These are phyloP conservation scores for Sebastes steindachneri DNA, from an alignment of 2,797 vertebrate species.

Conservation along the genomic window DNA sequence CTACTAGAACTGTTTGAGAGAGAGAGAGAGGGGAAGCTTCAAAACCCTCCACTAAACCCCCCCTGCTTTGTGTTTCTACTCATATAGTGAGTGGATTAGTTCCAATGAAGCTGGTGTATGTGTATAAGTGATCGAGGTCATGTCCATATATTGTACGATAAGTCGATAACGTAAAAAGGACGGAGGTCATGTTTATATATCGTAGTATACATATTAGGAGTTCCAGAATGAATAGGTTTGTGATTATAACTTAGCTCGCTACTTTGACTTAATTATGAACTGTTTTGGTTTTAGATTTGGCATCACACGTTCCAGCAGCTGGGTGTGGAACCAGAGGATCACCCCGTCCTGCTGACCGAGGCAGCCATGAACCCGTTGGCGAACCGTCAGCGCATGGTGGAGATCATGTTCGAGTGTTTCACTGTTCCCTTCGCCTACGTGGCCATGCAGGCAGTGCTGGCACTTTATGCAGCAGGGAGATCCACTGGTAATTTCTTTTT, in stretches of 20 bases:
- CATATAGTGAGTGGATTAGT: neutral
- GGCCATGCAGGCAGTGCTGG: slow-evolving; percentile 84
- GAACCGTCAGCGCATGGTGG: slow-evolving; percentile 78
- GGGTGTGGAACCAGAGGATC: slow-evolving; percentile 75
- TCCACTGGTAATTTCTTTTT: slow-evolving; percentile 70
- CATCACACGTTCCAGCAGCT: slow-evolving; percentile 81
- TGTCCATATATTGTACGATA: no score
- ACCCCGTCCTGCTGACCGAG: slow-evolving; percentile 83
- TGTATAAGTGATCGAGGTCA: no score
- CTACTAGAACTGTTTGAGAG: neutral
- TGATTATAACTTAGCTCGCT: neutral
- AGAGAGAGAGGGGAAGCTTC: neutral
- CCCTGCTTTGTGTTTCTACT: neutral
- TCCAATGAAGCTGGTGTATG: neutral
- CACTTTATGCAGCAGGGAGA: slow-evolving; percentile 79
- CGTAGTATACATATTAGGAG: neutral
- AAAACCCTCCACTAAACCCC: neutral
- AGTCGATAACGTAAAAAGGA: neutral
- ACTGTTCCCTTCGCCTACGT: slow-evolving; percentile 77
- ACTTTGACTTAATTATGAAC: rapidly evolving
- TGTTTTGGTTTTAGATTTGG: slow-evolving; percentile 78
- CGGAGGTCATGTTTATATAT: neutral
- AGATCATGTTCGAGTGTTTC: slow-evolving; percentile 85
- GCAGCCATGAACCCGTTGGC: slow-evolving; percentile 74
- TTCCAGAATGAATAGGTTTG: neutral